Evolutionary conservation across 2,797 vertebrate genomes (phyloP), one percentile per base, ranked within the genome.

Genomic region (Xenopus petersii): DNA sequence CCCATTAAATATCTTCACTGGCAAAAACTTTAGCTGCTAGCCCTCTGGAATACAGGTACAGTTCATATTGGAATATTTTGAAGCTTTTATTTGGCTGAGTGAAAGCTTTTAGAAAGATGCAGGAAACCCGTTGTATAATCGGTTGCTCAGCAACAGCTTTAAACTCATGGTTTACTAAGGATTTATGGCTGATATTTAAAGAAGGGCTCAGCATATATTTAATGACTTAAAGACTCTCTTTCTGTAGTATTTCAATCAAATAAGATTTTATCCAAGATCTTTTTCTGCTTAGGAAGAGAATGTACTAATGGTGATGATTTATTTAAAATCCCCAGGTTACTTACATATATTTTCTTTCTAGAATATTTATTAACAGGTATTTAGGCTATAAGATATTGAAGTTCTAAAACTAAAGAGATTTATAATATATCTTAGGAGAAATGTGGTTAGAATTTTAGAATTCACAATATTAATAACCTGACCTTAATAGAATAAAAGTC

Each of bases 81-180:
- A 65, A 69, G 54, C 15, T 30, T 64, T 16, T 64, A 64, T 5
- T 36, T 16, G 33, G 1, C 9, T 10, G 62, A 7, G 33, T 17
- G 21, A 51, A 15, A 71, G 62, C 69, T 66, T 60, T 61, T 11
- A 60, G 24, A 51, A 54, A 16, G 33, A 42, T 61, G 55, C 36
- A 24, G 17, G 36, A 70, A 68, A 75, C 47, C 10, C 1, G 3
- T 0, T 17, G 12, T 71, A 33, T 16, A 81, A 56, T 54, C n/a
- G 33, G 30, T 71, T 72, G 4, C 16, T 82, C 36, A 70, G 79
- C 70, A 70, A 59, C n/a, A 67, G 12, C 61, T 68, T 26, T 73
- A 78, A 78, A 79, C 72, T 75, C 75, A 59, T 16, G 24, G 3
- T 73, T 79, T 64, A 16, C 55, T 72, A 15, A 67, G 71, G 75